Conservation (phyloP, 2,113 vertebrate species). For the Sminthopsis crassicaudata region DNA sequence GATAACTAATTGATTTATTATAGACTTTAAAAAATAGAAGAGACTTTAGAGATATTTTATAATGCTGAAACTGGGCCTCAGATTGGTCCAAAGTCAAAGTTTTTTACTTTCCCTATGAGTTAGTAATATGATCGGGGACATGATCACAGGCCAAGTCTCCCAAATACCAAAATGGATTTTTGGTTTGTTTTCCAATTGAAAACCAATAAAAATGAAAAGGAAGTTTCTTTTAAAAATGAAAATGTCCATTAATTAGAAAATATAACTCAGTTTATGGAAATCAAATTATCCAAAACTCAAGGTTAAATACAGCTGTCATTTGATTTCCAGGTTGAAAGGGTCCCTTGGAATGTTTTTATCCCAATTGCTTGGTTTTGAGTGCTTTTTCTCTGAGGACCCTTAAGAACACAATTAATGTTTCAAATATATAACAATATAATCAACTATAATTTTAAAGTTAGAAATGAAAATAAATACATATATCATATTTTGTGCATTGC, state of each 20-base stretch:
- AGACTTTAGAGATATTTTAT: neutral
- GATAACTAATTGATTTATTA: neutral
- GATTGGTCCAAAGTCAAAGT: neutral
- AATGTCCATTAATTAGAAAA: neutral
- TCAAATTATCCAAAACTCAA: neutral
- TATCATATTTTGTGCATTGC: neutral
- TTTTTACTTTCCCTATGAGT: neutral
- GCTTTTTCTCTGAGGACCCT: neutral
- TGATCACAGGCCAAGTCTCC: neutral
- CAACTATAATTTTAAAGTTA: conserved; percentile 25
- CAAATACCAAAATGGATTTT: neutral
- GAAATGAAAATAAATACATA: conserved; percentile 29
- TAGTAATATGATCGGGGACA: neutral
- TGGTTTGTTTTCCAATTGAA: neutral
- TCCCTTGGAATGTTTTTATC: neutral
- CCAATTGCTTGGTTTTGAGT: neutral
- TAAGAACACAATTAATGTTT: neutral
- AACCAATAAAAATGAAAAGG: conserved; percentile 17
- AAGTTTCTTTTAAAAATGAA: neutral
- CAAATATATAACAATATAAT: neutral
- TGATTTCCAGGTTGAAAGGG: neutral
- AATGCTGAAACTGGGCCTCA: neutral
- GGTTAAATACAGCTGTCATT: neutral
- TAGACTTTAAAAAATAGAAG: neutral
- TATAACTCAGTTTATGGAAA: neutral